Conservation (phyloP, 2,113 vertebrate species). For the Mohoua ochrocephala region DNA sequence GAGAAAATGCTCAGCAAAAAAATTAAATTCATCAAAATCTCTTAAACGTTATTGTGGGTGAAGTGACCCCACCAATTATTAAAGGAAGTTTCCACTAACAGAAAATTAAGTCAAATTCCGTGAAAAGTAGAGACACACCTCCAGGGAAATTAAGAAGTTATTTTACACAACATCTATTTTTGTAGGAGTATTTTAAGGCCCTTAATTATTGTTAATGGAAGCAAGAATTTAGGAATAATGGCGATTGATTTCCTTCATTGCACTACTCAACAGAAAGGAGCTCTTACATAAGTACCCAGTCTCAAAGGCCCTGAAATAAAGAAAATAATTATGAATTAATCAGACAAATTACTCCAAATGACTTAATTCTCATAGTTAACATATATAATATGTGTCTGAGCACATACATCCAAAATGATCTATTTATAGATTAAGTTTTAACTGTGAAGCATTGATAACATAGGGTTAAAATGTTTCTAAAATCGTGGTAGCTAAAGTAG, state of each 20-base stretch:
- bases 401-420: background rate
- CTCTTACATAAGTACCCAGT: background rate
- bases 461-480: too few species aligned
- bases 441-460: too few species aligned
- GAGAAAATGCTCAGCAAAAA: background rate
- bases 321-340: background rate
- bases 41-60: background rate
- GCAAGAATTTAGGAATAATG: background rate
- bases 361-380: background rate
- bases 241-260: background rate
- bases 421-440: background rate
- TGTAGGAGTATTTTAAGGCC: background rate
- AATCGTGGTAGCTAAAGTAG: too few species aligned
- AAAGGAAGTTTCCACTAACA: background rate
- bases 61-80: background rate
- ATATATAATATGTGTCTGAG: background rate
- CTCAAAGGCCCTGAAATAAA: background rate
- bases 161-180: conserved; percentile 46
- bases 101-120: background rate
- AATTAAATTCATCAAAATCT: background rate
- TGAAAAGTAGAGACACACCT: background rate
- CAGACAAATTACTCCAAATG: background rate
- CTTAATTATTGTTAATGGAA: conserved; percentile 31
- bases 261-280: background rate
- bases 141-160: background rate